Evolutionary conservation across 2,797 vertebrate genomes (phyloP), one percentile per base, ranked within the genome.

Genomic region (Epinephelus awoara): DNA sequence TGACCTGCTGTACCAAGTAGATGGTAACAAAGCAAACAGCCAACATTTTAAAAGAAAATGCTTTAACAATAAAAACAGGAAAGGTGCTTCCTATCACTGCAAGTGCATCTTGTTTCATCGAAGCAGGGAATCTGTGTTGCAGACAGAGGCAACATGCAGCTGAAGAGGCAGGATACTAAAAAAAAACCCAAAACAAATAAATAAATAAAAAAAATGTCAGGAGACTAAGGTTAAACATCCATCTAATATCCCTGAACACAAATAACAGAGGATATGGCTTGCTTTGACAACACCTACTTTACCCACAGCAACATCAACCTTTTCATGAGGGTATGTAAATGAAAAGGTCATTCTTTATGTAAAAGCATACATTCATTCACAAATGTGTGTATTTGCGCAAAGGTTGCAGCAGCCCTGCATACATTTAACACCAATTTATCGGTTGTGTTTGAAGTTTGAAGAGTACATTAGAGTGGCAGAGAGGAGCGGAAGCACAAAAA

Each of bases 331-430:
- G 18, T 12, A 19, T 54, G 14, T 27, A 55, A 44, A 4, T 11
- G 6, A 67, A 77, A 78, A 88, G 67, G 82, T 75, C 54, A 58
- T 14, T 42, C 6, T 68, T 23, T n/a, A 10, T 7, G 7, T 57
- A 18, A n/a, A 38, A n/a, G 14, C 46, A 23, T 59, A 50, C 21
- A 21, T 51, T 68, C 34, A 50, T 5, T 12, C 2, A 4, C 17
- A 8, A 13, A 49, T 47, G 38, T 50, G 56, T 2, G 7, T n/a
- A 46, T 25, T n/a, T 40, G 14, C 1, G 17, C 18, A 47, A 50
- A 42, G 7, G 19, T 25, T 3, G 5, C 19, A 19, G 3, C 2
- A 23, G 46, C 59, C 4, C 0, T 58, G 18, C 29, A 19, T 62
- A 13, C 17, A n/a, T 78, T 70, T 27, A 51, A 42, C 21, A 21